Percentiles rank a stretch among this genome's conserved stretches.
phyloP scores from a whole-genome alignment of 2,113 vertebrate species.

The Strix uralensis region DNA sequence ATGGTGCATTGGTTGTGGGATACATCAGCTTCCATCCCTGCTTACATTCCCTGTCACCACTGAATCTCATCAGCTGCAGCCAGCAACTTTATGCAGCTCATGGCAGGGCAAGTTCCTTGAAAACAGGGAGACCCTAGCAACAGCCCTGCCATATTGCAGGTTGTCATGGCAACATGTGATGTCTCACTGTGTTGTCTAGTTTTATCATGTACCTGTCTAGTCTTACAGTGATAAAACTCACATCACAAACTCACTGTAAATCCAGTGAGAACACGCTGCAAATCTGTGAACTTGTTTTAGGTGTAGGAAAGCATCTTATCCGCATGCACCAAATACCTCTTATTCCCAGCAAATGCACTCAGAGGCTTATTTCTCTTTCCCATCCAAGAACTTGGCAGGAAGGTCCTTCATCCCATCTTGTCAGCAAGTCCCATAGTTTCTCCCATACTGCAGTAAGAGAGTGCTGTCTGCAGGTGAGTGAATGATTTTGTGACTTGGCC shows the following conservation, averaged over 20 bases:
- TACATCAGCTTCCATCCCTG: not conserved
- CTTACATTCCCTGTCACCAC: not conserved
- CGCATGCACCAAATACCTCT: not conserved
- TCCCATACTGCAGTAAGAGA: too few relatives aligned
- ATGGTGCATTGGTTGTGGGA: not conserved
- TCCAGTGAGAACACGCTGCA: not conserved
- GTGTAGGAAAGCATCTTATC: not conserved
- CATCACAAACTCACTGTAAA: not conserved
- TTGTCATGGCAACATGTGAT: not conserved
- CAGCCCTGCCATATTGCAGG: not conserved
- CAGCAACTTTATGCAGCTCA: not conserved
- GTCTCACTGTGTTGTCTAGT: not conserved
- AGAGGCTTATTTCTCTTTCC: not conserved
- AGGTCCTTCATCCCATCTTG: not conserved
- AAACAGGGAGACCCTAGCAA: not conserved
- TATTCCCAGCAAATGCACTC: not conserved
- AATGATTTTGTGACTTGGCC: not conserved
- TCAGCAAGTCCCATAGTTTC: not conserved
- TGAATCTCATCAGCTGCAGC: not conserved
- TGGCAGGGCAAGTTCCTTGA: not conserved
- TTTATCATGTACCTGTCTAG: not conserved
- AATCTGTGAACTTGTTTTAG: not conserved
- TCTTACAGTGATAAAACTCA: not conserved
- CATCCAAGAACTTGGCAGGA: not conserved
- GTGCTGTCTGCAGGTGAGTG: not conserved